phyloP scores from a whole-genome alignment of 2,113 vertebrate species.

The Lepus americanus region DNA sequence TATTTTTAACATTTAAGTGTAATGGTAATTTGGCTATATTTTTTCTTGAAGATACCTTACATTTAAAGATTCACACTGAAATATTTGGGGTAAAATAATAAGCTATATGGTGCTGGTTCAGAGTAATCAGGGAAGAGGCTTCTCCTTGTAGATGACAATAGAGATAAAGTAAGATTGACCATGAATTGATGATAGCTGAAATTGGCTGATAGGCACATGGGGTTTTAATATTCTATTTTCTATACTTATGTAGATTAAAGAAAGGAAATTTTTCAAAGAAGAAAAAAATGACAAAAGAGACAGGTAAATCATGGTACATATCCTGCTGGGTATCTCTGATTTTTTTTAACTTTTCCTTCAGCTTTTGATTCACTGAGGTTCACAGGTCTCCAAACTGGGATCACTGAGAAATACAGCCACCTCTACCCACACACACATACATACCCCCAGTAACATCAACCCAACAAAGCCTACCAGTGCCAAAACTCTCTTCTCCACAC shows the following conservation, averaged over 20 bases:
- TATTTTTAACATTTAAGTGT: neutral
- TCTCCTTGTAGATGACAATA: neutral
- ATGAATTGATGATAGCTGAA: neutral
- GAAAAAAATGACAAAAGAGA: neutral
- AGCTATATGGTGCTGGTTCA: neutral
- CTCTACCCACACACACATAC: neutral
- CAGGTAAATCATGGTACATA: neutral
- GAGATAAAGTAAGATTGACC: neutral
- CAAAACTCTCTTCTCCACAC: conserved; percentile 99
- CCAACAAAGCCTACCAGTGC: conserved; percentile 92
- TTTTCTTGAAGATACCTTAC: neutral
- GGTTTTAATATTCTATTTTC: neutral
- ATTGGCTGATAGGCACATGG: neutral
- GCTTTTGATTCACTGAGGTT: neutral
- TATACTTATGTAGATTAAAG: neutral
- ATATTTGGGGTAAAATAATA: neutral
- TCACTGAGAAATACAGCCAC: neutral
- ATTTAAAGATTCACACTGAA: neutral
- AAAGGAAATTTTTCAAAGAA: neutral
- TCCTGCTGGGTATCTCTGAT: neutral
- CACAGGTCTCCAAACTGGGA: neutral
- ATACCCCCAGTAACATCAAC: neutral
- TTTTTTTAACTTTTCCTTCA: neutral
- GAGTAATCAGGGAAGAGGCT: neutral
- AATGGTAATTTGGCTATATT: neutral